These are phyloP conservation scores for Chitala chitala DNA, from an alignment of 2,113 vertebrate species.

Conservation along the genomic window DNA sequence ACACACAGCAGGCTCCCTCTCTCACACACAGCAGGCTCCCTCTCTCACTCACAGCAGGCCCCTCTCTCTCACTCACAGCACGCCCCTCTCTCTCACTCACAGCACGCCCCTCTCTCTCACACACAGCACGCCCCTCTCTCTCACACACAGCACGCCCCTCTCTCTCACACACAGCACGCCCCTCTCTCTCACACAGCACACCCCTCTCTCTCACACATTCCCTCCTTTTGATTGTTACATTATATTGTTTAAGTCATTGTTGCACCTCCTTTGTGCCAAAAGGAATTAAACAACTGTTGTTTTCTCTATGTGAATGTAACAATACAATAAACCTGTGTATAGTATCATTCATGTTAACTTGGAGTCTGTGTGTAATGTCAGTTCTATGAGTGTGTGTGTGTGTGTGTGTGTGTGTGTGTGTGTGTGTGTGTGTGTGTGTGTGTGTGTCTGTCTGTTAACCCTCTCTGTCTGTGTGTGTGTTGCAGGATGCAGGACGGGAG, in stretches of 20 bases:
- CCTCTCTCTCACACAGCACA: too few species aligned
- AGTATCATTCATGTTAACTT: too few species aligned
- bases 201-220: too few species aligned
- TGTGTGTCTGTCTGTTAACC: constrained; percentile 1
- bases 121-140: not conserved
- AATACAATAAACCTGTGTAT: too few species aligned
- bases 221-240: too few species aligned
- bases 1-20: constrained; percentile 69
- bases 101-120: constrained; percentile 23
- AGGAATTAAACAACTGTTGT: too few species aligned
- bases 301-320: not conserved
- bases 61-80: constrained; percentile 22
- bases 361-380: not conserved
- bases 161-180: too few species aligned
- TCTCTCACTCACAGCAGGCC: constrained; percentile 53
- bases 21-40: constrained; percentile 70
- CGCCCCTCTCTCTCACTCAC: constrained; percentile 28
- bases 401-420: not conserved
- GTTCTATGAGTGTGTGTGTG: too few species aligned
- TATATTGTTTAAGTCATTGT: too few species aligned
- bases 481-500: constrained; percentile 78
- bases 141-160: not conserved
- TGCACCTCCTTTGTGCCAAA: too few species aligned
- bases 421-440: not conserved
- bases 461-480: constrained; percentile 25